A percentile compares a stretch with the other conserved stretches of the same genome.
Evolutionary conservation across 2,113 vertebrate genomes (phyloP).

Genomic region (Rhodinocichla rosea): DNA sequence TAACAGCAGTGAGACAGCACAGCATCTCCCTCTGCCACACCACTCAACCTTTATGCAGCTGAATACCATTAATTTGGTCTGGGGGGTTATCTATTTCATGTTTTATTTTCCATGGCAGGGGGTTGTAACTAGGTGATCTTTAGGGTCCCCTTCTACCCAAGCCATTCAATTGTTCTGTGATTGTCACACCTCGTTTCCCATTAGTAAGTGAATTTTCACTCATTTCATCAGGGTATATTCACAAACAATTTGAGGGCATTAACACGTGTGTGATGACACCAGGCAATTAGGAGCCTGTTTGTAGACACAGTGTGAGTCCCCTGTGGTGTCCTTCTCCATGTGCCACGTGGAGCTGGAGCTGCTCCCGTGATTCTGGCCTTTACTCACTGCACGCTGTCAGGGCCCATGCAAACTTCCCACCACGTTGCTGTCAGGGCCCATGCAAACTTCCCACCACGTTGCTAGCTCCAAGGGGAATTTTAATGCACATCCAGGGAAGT

Average conservation of each 20-base stretch:
- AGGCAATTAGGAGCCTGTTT: neutral
- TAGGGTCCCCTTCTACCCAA: neutral
- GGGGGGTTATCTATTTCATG: neutral
- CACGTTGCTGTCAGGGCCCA: fast-evolving
- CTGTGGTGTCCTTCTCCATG: fast-evolving
- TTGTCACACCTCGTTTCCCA: neutral
- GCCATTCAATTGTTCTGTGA: neutral
- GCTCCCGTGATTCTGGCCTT: neutral
- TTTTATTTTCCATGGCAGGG: neutral
- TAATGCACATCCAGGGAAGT: neutral
- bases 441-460: fast-evolving
- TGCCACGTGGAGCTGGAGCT: neutral
- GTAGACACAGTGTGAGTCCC: neutral
- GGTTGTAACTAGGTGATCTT: neutral
- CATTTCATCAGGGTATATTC: neutral
- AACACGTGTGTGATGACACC: fast-evolving
- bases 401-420: neutral
- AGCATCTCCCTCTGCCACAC: neutral
- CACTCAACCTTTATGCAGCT: neutral
- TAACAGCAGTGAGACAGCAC: fast-evolving
- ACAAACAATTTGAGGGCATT: neutral
- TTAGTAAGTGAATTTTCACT: neutral
- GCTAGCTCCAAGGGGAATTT: neutral
- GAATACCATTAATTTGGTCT: neutral
- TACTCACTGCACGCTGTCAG: fast-evolving